These are phyloP conservation scores for Cladopsammia gracilis DNA, from an alignment of 64 coral and sea anemone genomes.

Conservation along the genomic window DNA sequence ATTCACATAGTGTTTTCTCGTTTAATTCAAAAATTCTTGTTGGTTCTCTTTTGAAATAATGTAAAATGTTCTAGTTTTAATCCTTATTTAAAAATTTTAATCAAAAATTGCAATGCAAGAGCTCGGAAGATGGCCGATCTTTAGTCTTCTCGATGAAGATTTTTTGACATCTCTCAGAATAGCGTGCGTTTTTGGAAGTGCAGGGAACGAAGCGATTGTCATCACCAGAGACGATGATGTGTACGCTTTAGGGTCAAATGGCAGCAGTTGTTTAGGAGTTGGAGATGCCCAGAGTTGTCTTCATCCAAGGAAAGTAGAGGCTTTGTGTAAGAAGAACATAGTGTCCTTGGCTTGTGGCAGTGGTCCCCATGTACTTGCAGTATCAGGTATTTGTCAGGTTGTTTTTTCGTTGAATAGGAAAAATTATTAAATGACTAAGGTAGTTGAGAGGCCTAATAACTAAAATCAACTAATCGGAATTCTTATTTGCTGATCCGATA, in stretches of 20 bases:
- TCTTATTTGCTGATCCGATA: too few relatives aligned
- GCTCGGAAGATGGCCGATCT: slow-evolving; percentile 90
- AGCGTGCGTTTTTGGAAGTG: slow-evolving; percentile 90
- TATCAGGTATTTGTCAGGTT: slow-evolving; percentile 72
- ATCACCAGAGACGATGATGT: slow-evolving; percentile 88
- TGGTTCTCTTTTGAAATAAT: background rate
- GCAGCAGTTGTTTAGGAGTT: slow-evolving; percentile 87
- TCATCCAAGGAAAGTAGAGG: slow-evolving; percentile 80
- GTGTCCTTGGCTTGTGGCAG: slow-evolving; percentile 80
- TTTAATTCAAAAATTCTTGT: too few relatives aligned
- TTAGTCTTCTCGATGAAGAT: slow-evolving; percentile 74
- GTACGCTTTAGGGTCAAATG: slow-evolving; percentile 85
- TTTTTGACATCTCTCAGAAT: slow-evolving; percentile 72
- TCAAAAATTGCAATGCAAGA: slow-evolving; percentile 66
- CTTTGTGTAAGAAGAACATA: slow-evolving; percentile 85
- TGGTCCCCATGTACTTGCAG: slow-evolving; percentile 88
- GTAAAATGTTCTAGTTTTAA: background rate
- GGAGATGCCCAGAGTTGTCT: slow-evolving; percentile 83
- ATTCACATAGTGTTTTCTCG: too few relatives aligned
- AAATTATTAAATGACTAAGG: too few relatives aligned
- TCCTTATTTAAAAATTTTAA: background rate
- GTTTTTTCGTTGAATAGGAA: too few relatives aligned
- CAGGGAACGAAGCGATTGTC: slow-evolving; percentile 92
- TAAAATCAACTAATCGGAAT: too few relatives aligned
- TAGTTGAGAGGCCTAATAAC: too few relatives aligned